Base-by-base conservation (phyloP, 2,888 invertebrate genomes). In the Galerucella pusilla region DNA sequence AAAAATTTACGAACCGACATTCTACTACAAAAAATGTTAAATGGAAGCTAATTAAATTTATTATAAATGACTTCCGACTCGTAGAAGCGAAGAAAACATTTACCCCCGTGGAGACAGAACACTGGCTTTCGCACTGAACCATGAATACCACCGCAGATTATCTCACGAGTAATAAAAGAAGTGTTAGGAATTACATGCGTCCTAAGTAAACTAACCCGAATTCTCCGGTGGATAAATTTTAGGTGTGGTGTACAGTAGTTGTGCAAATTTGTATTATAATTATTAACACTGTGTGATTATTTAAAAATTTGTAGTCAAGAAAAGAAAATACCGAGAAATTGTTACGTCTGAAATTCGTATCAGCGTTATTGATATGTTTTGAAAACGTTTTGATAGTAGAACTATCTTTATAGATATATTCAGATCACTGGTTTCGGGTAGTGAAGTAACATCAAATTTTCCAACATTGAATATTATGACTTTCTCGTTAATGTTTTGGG, bases 161-260 rank as follows among this genome's bases (percentile, higher is more conserved):
- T 16, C 46, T 28, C 20, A 45, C 64, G 42, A 20, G 45, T 42
- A n/a, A 35, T 61, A 63, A 45, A 78, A 73, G 75, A 78, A 78
- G 78, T 78, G 76, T 77, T 66, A 71, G 71, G 75, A 73, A 77
- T 70, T 72, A 73, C 73, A 75, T 73, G 73, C 68, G 52, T 7
- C 52, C 52, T 52, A 52, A n/a, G 70, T 52, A 72, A 75, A 74
- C 76, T 74, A 71, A 72, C 61, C 57, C 68, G 73, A 69, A 78
- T 75, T 74, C 74, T 75, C 45, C 2, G 68, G 70, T 72, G 67
- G 59, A 76, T 78, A 75, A 65, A 60, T 73, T 70, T 73, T 76
- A 76, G 78, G 78, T 78, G 78, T 73, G 78, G 78, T 76, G 63
- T 60, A 74, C 72, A 72, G 71, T 74, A 54, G 71, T 57, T 52